Base-by-base conservation (phyloP, 2,888 invertebrate species). In the Oscheius myriophilus region DNA sequence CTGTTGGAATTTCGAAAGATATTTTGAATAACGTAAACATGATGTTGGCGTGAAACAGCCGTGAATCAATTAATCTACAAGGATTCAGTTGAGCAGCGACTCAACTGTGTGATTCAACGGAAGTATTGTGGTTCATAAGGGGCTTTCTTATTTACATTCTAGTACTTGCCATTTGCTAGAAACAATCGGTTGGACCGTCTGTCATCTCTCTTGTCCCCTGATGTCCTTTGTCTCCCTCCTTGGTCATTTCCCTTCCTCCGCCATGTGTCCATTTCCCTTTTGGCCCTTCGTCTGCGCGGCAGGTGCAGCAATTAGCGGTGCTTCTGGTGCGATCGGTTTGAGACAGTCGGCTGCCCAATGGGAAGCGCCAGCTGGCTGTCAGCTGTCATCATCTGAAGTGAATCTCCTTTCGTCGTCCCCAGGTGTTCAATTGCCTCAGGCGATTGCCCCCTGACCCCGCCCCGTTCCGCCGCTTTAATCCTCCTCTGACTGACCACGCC, bases 401-500 rank as follows among this genome's bases (percentile, higher is more conserved):
- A 33, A 33, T 33, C 33, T 9, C 33, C 33, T 33, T n/a, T n/a
- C n/a, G 21, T 46, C 14, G 9, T 21, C 46, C 46, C 21, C 14
- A 18, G 46, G 7, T 14, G 21, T 7, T 7, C 46, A 46, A 18
- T 46, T 21, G 46, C 21, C 21, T 9, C 46, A 7, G 46, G 18
- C 21, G 21, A 46, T 18, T 46, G 53, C 53, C 23, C 23, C 26
- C 16, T 53, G 26, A 16, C 21, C n/a, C 16, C 23, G 53, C 61
- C 61, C 49, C 61, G 61, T 61, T 61, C 61, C 61, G 49, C 49
- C 46, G 16, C 21, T 23, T 18, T n/a, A n/a, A n/a, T 53, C 53
- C 25, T 2, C 2, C 21, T 6, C 53, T 18, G 23, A 33, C 49
- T 49, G 49, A 46, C 61, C 61, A 49, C n/a, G n/a, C 61, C 61